These are phyloP conservation scores for Latheticus oryzae DNA, from an alignment of 2,888 invertebrate genomes.

Conservation along the genomic window DNA sequence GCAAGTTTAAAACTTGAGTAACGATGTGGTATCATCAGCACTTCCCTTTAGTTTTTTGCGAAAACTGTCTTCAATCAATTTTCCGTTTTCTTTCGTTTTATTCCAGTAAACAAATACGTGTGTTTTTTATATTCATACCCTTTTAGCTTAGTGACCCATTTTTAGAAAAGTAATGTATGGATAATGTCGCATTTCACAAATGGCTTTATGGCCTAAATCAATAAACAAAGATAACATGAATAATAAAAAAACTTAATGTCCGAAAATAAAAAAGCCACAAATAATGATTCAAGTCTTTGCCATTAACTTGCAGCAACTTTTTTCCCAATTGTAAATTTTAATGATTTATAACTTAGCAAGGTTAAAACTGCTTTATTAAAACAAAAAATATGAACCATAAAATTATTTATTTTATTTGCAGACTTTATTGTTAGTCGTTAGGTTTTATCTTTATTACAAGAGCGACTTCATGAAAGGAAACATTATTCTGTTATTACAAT, in stretches of 20 bases:
- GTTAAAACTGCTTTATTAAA: too few species aligned
- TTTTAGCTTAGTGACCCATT: constrained; percentile 9
- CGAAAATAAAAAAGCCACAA: not conserved
- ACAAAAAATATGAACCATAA: constrained; percentile 6
- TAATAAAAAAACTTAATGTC: constrained; percentile 11
- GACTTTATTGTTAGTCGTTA: not conserved
- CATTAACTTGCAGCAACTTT: too few species aligned
- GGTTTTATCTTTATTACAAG: constrained; percentile 13
- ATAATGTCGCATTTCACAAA: constrained; percentile 21
- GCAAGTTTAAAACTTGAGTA: not conserved
- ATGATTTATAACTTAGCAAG: too few species aligned
- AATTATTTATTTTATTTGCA: constrained; percentile 14
- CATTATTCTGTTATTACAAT: constrained; percentile 8
- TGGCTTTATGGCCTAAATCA: constrained; percentile 27
- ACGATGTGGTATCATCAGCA: not conserved
- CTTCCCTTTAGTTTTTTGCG: not conserved
- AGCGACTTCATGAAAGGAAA: constrained; percentile 6
- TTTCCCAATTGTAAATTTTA: too few species aligned
- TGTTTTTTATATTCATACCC: not conserved
- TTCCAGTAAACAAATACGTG: constrained; percentile 1
- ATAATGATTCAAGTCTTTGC: too few species aligned
- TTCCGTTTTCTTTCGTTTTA: not conserved
- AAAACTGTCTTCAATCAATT: not conserved
- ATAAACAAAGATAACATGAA: constrained; percentile 14
- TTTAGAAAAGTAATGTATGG: constrained; percentile 20